phyloP scores from a whole-genome alignment of 2,797 vertebrate species.

The Sebastolobus altivelis region DNA sequence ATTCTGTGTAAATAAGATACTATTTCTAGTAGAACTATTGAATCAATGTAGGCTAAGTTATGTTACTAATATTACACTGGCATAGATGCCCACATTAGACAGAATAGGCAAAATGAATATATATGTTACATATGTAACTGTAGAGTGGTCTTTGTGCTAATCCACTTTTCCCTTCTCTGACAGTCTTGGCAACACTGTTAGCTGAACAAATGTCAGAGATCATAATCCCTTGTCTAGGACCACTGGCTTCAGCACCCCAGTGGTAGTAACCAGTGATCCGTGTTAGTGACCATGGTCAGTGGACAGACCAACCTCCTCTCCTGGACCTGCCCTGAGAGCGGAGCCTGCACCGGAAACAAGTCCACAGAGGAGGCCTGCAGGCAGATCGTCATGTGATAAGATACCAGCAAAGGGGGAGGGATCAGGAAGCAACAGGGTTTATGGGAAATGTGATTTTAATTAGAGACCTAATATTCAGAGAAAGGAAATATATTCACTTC shows the following conservation, averaged over 20 bases:
- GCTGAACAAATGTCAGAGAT: too few relatives aligned
- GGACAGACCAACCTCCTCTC: neutral
- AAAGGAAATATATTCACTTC: neutral
- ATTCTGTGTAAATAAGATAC: too few relatives aligned
- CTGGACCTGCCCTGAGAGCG: neutral
- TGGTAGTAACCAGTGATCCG: neutral
- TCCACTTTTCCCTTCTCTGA: too few relatives aligned
- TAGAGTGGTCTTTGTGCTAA: too few relatives aligned
- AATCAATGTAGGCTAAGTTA: too few relatives aligned
- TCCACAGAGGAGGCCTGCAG: neutral
- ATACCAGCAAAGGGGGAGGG: neutral
- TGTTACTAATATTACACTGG: too few relatives aligned
- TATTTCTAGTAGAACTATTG: too few relatives aligned
- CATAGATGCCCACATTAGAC: too few relatives aligned
- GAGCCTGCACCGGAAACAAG: neutral
- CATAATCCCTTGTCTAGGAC: too few relatives aligned
- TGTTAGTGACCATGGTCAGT: neutral
- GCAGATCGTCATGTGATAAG: neutral
- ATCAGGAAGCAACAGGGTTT: neutral
- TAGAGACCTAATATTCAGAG: neutral
- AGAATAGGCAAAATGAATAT: too few relatives aligned
- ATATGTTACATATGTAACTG: too few relatives aligned
- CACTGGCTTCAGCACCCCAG: neutral
- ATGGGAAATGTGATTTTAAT: slow-evolving; percentile 46
- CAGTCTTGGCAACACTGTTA: too few relatives aligned